Conservation (phyloP, 2,797 vertebrate species). For the Eulemur mongoz region DNA sequence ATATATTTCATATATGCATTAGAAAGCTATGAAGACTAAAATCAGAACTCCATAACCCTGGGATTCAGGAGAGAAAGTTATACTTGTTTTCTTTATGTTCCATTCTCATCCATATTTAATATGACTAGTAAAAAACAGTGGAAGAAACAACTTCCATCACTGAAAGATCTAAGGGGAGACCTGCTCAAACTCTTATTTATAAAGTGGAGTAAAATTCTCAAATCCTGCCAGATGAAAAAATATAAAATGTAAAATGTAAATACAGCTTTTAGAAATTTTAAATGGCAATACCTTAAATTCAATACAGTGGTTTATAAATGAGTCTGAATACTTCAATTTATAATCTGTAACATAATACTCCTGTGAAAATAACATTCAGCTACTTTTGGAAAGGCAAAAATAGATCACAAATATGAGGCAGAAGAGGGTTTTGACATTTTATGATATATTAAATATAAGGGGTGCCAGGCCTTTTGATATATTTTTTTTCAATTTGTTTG, state of each 20-base stretch:
- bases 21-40: background rate
- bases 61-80: background rate
- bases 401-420: background rate
- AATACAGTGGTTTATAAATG: background rate
- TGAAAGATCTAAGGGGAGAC: background rate
- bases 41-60: background rate
- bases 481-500: background rate
- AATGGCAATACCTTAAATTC: background rate
- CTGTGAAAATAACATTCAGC: background rate
- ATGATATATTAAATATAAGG: background rate
- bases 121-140: background rate
- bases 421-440: background rate
- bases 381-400: background rate
- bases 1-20: background rate
- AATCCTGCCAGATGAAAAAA: background rate
- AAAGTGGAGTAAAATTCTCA: background rate
- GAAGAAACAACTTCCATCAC: background rate
- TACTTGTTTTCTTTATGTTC: background rate
- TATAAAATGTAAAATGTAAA: background rate
- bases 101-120: background rate
- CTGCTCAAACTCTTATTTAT: background rate
- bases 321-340: background rate
- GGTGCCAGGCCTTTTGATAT: background rate
- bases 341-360: background rate
- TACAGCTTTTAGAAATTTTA: constrained; percentile 3